phyloP scores from a whole-genome alignment of 2,797 vertebrate species.

The Anguilla obscura region DNA sequence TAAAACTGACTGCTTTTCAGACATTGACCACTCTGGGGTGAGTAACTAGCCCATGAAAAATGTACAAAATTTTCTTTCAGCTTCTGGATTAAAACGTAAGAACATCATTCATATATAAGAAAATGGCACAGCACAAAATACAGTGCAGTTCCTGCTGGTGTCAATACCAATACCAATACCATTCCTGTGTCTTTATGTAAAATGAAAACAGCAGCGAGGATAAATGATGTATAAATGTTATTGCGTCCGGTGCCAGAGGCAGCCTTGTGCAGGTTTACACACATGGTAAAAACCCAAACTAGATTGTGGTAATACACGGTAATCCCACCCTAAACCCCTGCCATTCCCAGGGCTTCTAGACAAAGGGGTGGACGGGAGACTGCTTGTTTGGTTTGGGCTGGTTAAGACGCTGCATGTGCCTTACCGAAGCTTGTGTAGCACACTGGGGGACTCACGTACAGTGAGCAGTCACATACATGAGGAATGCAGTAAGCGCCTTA shows the following conservation, averaged over 20 bases:
- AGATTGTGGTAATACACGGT: slow-evolving; percentile 15
- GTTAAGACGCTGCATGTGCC: slow-evolving; percentile 59
- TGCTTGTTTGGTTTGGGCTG: slow-evolving; percentile 49
- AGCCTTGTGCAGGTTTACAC: neutral
- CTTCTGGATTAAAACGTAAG: too few relatives aligned
- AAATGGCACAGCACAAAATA: too few relatives aligned
- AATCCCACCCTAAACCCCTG: slow-evolving; percentile 7
- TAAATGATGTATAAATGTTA: too few relatives aligned
- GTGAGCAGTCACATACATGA: slow-evolving; percentile 26
- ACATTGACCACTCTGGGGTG: neutral
- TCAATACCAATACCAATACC: too few relatives aligned
- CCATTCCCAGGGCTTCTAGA: slow-evolving; percentile 30
- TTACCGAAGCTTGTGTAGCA: slow-evolving; percentile 57
- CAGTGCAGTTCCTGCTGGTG: too few relatives aligned
- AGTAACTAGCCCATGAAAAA: neutral
- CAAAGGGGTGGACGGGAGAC: slow-evolving; percentile 38
- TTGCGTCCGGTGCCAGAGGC: too few relatives aligned
- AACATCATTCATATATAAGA: too few relatives aligned
- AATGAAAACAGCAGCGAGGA: too few relatives aligned
- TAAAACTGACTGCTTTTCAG: neutral
- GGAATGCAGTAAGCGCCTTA: neutral
- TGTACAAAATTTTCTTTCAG: too few relatives aligned
- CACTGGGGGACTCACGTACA: slow-evolving; percentile 20
- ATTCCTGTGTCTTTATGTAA: too few relatives aligned
- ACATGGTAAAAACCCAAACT: neutral